phyloP scores from a whole-genome alignment of 2,797 vertebrate species.

The Sternarchorhynchus goeldii region DNA sequence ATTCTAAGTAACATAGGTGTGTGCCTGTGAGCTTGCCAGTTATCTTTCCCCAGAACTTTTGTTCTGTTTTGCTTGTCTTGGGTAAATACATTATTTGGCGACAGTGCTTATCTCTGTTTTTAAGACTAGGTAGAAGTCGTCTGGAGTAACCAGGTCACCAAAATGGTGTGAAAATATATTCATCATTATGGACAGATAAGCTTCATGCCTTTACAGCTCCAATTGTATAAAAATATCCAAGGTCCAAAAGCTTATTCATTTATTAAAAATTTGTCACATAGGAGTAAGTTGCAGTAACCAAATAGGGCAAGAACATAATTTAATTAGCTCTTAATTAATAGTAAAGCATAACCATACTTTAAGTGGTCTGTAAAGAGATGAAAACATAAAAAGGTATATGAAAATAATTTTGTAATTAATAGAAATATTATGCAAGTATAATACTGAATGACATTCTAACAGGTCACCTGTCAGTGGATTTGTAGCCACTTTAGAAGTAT shows the following conservation, averaged over 20 bases:
- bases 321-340: no score
- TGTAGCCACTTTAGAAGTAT: not conserved
- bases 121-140: not conserved
- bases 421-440: not conserved
- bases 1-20: not conserved
- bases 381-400: not conserved
- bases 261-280: not conserved
- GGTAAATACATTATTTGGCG: slow-evolving; percentile 19
- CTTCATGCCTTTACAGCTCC: slow-evolving; percentile 1
- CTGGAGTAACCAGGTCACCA: slow-evolving; percentile 14
- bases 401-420: not conserved
- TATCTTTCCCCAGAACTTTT: slow-evolving; percentile 21
- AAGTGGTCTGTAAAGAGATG: no score
- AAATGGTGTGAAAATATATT: slow-evolving; percentile 28
- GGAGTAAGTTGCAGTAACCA: not conserved
- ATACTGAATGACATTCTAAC: no score
- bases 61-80: not conserved
- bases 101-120: slow-evolving; percentile 21
- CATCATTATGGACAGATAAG: slow-evolving; percentile 6
- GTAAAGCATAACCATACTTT: no score
- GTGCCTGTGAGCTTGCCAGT: not conserved
- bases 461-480: not conserved
- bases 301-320: not conserved
- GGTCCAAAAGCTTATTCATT: not conserved
- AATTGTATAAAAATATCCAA: slow-evolving; percentile 15